Percentiles rank a stretch among this genome's conserved stretches.
Conservation (phyloP, 2,888 invertebrate genomes). For the Plebejus anna region DNA sequence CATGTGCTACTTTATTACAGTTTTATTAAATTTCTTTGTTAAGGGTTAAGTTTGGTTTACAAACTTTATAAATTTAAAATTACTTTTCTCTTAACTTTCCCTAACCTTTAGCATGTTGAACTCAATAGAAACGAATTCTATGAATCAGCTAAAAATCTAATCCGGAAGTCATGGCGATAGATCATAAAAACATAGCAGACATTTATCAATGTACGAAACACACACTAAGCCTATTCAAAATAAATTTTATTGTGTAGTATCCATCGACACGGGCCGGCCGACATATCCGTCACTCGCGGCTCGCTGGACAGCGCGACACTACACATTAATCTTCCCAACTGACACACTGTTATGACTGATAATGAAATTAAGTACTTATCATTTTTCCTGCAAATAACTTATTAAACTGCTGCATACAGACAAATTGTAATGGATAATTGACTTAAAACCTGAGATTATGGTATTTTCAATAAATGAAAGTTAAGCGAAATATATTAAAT, state of each 20-base stretch:
- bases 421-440: too few relatives aligned
- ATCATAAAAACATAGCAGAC: slow-evolving; percentile 6
- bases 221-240: slow-evolving; percentile 33
- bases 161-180: not conserved
- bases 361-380: slow-evolving; percentile 37
- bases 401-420: not conserved
- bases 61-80: too few relatives aligned
- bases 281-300: slow-evolving; percentile 35
- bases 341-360: slow-evolving; percentile 45
- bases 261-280: slow-evolving; percentile 29
- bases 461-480: too few relatives aligned
- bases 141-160: not conserved
- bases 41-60: not conserved
- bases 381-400: slow-evolving; percentile 29
- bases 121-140: not conserved
- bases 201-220: slow-evolving; percentile 23
- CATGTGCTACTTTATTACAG: slow-evolving; percentile 28
- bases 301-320: slow-evolving; percentile 44
- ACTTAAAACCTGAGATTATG: too few relatives aligned
- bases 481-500: too few relatives aligned
- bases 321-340: slow-evolving; percentile 49
- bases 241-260: slow-evolving; percentile 35
- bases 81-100: too few relatives aligned
- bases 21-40: not conserved
- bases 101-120: too few relatives aligned